phyloP scores from a whole-genome alignment of 2,888 invertebrate genomes.

The Leptopilina myrica region DNA sequence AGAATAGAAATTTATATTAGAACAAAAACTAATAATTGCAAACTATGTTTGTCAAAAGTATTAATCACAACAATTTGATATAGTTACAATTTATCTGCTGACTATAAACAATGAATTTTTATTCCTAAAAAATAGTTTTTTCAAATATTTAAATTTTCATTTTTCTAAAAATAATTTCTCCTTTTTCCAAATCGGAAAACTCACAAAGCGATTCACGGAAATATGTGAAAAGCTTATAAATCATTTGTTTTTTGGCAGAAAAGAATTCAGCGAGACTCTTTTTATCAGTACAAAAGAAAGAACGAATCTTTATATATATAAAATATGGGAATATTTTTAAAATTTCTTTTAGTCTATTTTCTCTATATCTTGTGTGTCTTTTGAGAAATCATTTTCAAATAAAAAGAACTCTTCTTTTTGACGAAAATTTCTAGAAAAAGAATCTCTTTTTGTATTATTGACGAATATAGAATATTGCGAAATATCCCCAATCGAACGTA shows the following conservation, averaged over 20 bases:
- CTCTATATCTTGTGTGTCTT: background rate
- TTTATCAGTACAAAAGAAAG: background rate
- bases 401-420: background rate
- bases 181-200: background rate
- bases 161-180: too few species aligned
- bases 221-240: background rate
- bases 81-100: too few species aligned
- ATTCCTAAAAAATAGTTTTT: too few species aligned
- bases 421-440: background rate
- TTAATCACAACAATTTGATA: too few species aligned
- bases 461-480: background rate
- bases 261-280: background rate
- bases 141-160: too few species aligned
- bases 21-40: too few species aligned
- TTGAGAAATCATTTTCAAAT: background rate
- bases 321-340: background rate
- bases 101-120: too few species aligned
- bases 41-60: too few species aligned
- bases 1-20: too few species aligned
- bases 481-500: background rate
- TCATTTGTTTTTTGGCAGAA: background rate
- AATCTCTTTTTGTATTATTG: background rate
- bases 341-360: background rate
- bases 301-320: background rate
- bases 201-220: background rate